Percentiles rank a stretch among this genome's conserved stretches.
Conservation (phyloP, 2,113 vertebrate genomes). For the Egretta garzetta region DNA sequence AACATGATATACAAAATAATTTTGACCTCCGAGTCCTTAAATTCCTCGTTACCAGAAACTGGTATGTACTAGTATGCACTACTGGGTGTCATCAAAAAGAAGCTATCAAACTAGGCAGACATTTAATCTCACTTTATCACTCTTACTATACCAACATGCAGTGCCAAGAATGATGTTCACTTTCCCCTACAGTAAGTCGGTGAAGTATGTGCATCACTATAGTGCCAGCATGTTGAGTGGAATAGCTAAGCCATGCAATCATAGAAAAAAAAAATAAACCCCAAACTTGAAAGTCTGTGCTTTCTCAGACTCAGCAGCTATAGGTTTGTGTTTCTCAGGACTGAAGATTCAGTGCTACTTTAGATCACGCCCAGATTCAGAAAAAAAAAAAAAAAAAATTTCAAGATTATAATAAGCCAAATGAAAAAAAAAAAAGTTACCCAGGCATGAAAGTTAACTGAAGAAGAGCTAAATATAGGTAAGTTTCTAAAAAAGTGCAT, state of each 20-base stretch:
- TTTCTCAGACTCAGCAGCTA: background rate
- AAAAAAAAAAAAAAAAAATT: background rate
- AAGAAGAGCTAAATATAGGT: background rate
- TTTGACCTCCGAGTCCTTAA: background rate
- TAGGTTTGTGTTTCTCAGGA: background rate
- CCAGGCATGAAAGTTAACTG: background rate
- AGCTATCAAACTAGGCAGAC: background rate
- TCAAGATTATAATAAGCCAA: background rate
- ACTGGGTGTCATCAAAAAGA: background rate
- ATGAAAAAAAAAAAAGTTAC: background rate
- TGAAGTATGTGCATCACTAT: background rate
- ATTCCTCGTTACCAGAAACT: background rate
- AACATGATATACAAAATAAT: background rate
- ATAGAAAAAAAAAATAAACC: no score
- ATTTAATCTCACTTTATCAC: background rate
- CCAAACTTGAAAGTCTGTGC: background rate
- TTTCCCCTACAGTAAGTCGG: background rate
- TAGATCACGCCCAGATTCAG: background rate
- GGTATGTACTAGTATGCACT: background rate
- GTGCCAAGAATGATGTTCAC: background rate
- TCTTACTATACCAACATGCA: background rate
- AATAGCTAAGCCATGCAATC: background rate
- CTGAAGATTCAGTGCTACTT: background rate
- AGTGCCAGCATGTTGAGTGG: background rate
- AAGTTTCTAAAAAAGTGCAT: background rate